phyloP scores from a whole-genome alignment of 2,888 invertebrate genomes.

The Xylocampa areola region DNA sequence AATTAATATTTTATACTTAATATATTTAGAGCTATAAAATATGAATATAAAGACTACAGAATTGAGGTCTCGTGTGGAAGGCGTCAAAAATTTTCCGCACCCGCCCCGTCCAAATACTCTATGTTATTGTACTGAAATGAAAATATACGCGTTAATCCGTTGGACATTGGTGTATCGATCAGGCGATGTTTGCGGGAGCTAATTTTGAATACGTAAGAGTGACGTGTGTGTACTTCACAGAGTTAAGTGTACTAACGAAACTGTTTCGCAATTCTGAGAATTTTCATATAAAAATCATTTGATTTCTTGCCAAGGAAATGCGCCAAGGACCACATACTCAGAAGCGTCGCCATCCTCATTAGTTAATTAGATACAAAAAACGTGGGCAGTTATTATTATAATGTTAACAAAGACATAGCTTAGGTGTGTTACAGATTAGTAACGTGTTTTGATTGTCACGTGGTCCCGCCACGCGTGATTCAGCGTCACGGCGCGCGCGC shows the following conservation, averaged over 20 bases:
- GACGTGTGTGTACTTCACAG: constrained; percentile 24
- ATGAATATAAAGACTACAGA: constrained; percentile 50
- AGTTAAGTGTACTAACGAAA: constrained; percentile 25
- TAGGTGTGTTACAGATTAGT: constrained; percentile 40
- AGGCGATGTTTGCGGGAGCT: constrained; percentile 32
- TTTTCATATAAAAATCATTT: constrained; percentile 29
- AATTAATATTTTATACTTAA: neutral
- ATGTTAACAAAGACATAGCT: constrained; percentile 44
- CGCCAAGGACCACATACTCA: constrained; percentile 21
- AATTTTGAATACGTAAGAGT: constrained; percentile 25
- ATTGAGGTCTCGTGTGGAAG: constrained; percentile 60
- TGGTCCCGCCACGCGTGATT: constrained; percentile 61
- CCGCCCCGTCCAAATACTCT: constrained; percentile 20
- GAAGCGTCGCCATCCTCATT: constrained; percentile 5
- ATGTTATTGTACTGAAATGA: constrained; percentile 12
- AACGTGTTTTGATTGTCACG: constrained; percentile 53
- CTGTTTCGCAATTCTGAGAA: constrained; percentile 22
- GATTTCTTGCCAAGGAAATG: constrained; percentile 25
- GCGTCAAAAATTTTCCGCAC: constrained; percentile 55
- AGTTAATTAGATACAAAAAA: constrained; percentile 26
- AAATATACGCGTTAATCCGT: constrained; percentile 22
- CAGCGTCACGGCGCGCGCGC: constrained; percentile 54
- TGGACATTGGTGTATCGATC: constrained; percentile 50
- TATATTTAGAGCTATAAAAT: constrained; percentile 18
- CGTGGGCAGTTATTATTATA: constrained; percentile 31